Percentiles rank a stretch among this genome's conserved stretches.
These are phyloP conservation scores for Tinea trinotella DNA, from an alignment of 2,888 invertebrate species.

Conservation along the genomic window DNA sequence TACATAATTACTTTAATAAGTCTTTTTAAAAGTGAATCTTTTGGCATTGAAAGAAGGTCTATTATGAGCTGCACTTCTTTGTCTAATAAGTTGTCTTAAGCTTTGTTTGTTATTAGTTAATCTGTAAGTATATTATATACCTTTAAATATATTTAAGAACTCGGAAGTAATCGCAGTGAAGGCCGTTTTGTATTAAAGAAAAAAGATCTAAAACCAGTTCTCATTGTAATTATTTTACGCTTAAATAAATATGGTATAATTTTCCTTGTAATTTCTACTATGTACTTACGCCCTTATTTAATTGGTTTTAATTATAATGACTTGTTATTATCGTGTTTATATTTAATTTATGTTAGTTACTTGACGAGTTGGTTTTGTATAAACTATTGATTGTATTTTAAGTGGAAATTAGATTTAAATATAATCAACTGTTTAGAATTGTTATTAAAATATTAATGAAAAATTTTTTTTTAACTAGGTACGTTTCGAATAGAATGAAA, in stretches of 20 bases:
- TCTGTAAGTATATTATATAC: no score
- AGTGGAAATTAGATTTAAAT: no score
- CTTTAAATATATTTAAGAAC: constrained; percentile 29
- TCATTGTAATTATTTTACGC: not conserved
- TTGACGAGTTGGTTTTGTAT: not conserved
- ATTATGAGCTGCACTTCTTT: no score
- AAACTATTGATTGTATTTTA: not conserved
- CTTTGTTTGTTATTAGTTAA: no score
- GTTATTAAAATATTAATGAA: no score
- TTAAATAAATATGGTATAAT: not conserved
- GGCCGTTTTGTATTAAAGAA: constrained; percentile 30
- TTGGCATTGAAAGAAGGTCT: no score
- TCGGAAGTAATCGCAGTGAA: constrained; percentile 45
- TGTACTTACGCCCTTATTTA: constrained; percentile 1
- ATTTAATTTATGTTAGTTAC: not conserved
- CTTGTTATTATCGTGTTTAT: not conserved
- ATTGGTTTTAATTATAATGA: not conserved
- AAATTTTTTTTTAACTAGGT: no score
- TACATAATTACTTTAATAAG: no score
- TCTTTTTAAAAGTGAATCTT: no score
- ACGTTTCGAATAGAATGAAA: no score
- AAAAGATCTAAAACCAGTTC: constrained; percentile 20
- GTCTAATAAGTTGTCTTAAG: no score
- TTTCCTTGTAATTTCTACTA: not conserved
- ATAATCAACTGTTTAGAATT: no score